Evolutionary conservation across 2,113 vertebrate species (phyloP).

Genomic region (Xiphias gladius): DNA sequence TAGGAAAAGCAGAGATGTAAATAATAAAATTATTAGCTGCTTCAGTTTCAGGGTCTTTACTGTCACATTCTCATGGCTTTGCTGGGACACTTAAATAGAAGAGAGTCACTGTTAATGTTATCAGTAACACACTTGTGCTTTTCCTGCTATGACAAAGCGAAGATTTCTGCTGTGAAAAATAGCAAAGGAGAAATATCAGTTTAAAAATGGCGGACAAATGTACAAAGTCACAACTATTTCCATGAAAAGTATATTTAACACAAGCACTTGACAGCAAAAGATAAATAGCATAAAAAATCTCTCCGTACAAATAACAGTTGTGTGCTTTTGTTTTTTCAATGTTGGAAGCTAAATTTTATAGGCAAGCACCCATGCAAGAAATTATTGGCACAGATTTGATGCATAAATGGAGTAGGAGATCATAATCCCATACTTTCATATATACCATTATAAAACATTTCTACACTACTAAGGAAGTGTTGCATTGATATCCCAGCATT

Average conservation of each 20-base stretch:
- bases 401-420: not conserved
- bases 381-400: conserved; percentile 22
- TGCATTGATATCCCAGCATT: conserved; percentile 6
- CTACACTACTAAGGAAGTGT: not conserved
- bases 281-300: not conserved
- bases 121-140: not conserved
- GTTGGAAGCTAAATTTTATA: not conserved
- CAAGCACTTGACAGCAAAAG: conserved; percentile 21
- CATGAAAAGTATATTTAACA: not conserved
- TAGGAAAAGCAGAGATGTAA: not conserved
- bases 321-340: not conserved
- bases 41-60: not conserved
- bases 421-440: conserved; percentile 5
- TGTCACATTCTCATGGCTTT: not conserved
- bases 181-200: not conserved
- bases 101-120: not conserved
- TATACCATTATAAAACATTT: conserved; percentile 15
- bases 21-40: conserved; percentile 14
- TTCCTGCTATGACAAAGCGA: not conserved
- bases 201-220: not conserved
- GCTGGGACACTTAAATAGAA: not conserved
- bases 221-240: conserved; percentile 7
- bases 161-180: not conserved
- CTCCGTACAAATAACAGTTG: not conserved
- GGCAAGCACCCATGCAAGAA: conserved; percentile 6